phyloP scores from a whole-genome alignment of 1,140 invertebrate species.

The Drosophila auraria region DNA sequence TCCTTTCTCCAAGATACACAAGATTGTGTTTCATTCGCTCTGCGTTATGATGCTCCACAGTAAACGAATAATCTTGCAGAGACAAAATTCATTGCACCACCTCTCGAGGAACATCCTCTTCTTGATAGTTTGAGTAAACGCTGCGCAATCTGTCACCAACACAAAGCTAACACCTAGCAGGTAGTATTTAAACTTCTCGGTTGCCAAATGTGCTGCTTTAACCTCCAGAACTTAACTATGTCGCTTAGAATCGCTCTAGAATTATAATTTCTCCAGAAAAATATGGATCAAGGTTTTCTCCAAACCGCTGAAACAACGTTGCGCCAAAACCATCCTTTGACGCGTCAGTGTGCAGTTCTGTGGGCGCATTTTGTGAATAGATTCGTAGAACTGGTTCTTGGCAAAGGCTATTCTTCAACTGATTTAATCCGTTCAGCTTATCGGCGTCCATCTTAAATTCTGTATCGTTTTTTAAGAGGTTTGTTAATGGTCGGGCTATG shows the following conservation, averaged over 20 bases:
- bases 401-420: too few species aligned
- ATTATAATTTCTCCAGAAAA: not conserved
- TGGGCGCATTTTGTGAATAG: too few species aligned
- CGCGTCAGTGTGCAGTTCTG: too few species aligned
- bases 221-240: slow-evolving; percentile 1
- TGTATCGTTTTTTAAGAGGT: not conserved
- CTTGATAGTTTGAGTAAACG: not conserved
- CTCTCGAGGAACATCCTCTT: not conserved
- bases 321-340: not conserved
- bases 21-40: too few species aligned
- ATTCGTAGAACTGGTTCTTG: too few species aligned
- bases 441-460: too few species aligned
- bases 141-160: not conserved
- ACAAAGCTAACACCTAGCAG: not conserved
- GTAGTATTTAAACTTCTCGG: not conserved
- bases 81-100: not conserved
- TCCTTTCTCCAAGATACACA: too few species aligned
- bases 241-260: not conserved
- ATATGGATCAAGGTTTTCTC: not conserved
- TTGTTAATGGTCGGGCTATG: not conserved
- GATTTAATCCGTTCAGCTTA: too few species aligned
- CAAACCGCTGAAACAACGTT: not conserved
- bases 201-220: not conserved
- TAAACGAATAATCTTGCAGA: not conserved
- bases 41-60: not conserved